Evolutionary conservation across 2,797 vertebrate genomes (phyloP).

Genomic region (Thamnophis elegans): DNA sequence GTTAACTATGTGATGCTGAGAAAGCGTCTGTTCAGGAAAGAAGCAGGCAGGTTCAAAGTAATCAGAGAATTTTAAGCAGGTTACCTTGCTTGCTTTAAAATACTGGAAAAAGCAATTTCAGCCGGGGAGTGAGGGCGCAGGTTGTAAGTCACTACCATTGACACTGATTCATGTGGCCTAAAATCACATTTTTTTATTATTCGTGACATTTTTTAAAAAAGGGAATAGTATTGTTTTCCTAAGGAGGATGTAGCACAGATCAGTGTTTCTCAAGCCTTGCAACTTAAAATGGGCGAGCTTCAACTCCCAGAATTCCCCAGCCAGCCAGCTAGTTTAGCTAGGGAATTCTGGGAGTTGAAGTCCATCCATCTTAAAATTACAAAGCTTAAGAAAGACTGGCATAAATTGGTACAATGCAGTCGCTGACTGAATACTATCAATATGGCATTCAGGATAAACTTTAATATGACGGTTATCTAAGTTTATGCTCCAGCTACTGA

Average conservation of each 20-base stretch:
- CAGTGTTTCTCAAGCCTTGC: too few species aligned
- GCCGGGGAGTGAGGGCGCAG: not conserved
- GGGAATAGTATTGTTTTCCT: not conserved
- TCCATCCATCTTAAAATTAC: too few species aligned
- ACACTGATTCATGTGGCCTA: not conserved
- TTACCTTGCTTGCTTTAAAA: conserved; percentile 33
- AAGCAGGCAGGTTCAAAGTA: conserved; percentile 54
- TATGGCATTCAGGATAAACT: not conserved
- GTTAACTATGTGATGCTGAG: conserved; percentile 45
- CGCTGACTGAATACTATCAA: not conserved
- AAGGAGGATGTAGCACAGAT: not conserved
- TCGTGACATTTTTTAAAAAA: not conserved
- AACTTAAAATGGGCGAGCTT: too few species aligned
- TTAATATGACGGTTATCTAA: not conserved
- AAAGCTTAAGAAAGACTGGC: too few species aligned
- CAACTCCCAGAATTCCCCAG: too few species aligned
- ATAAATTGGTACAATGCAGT: not conserved
- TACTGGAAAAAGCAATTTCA: not conserved
- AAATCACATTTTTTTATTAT: not conserved
- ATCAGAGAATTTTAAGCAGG: conserved; percentile 33
- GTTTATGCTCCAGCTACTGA: not conserved
- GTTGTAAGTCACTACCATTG: not conserved
- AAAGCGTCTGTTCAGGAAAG: conserved; percentile 50
- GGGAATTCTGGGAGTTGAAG: too few species aligned
- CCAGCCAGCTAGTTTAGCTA: too few species aligned